Evolutionary conservation across 2,113 vertebrate genomes (phyloP).

Genomic region (Smithornis capensis): DNA sequence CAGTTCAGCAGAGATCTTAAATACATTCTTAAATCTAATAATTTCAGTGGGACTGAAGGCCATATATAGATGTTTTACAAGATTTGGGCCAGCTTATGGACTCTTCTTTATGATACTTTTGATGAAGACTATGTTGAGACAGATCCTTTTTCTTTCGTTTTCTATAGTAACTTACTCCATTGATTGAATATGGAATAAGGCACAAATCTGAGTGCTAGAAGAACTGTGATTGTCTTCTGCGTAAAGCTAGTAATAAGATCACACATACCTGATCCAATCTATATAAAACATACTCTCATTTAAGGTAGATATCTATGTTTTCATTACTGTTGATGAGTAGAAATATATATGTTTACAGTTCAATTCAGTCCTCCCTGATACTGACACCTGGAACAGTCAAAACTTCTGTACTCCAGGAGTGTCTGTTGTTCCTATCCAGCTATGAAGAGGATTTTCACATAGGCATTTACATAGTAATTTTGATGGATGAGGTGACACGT

Average conservation of each 20-base stretch:
- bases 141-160: neutral
- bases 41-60: neutral
- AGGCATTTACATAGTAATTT: neutral
- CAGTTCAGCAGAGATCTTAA: constrained; percentile 9
- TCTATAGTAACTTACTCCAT: neutral
- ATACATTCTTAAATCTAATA: neutral
- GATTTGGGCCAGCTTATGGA: neutral
- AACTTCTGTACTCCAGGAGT: neutral
- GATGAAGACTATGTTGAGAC: neutral
- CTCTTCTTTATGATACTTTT: neutral
- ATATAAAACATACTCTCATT: neutral
- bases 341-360: neutral
- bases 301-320: neutral
- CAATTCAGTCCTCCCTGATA: neutral
- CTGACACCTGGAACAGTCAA: neutral
- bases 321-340: neutral
- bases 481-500: neutral
- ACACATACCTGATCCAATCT: neutral
- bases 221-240: neutral
- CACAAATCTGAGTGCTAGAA: neutral
- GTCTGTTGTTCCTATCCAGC: neutral
- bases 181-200: neutral
- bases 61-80: neutral
- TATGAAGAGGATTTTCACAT: neutral
- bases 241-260: neutral